These are phyloP conservation scores for Neolamprologus caudopunctatus DNA, from an alignment of 2,113 vertebrate genomes.

Conservation along the genomic window DNA sequence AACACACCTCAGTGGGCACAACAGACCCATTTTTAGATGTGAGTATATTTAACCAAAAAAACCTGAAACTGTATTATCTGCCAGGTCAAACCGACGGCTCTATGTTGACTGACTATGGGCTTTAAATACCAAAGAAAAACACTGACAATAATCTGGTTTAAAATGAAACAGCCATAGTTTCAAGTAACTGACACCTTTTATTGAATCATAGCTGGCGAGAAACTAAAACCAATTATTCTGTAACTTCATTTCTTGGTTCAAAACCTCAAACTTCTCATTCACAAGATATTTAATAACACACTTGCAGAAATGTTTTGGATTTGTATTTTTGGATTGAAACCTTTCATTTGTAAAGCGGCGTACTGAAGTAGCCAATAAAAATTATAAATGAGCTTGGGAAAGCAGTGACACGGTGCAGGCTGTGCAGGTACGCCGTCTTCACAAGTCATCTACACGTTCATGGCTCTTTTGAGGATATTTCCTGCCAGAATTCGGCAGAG, in stretches of 20 bases:
- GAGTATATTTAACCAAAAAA: not conserved
- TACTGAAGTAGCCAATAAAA: constrained; percentile 24
- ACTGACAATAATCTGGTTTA: not conserved
- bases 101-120: not conserved
- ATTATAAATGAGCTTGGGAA: constrained; percentile 22
- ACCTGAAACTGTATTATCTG: not conserved
- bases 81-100: not conserved
- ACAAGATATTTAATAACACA: constrained; percentile 4
- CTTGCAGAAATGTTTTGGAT: not conserved
- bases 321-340: constrained; percentile 3
- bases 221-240: constrained; percentile 1
- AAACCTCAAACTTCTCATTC: not conserved
- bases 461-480: constrained; percentile 27
- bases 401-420: not conserved
- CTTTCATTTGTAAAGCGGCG: constrained; percentile 4
- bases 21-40: not conserved
- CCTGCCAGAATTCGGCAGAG: not conserved
- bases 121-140: not conserved
- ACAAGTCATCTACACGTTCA: constrained; percentile 14
- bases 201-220: not conserved
- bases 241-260: not conserved
- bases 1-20: not conserved
- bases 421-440: constrained; percentile 13
- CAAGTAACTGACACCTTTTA: not conserved
- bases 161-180: not conserved